phyloP scores from a whole-genome alignment of 2,888 invertebrate species.

The Archips xylosteana region DNA sequence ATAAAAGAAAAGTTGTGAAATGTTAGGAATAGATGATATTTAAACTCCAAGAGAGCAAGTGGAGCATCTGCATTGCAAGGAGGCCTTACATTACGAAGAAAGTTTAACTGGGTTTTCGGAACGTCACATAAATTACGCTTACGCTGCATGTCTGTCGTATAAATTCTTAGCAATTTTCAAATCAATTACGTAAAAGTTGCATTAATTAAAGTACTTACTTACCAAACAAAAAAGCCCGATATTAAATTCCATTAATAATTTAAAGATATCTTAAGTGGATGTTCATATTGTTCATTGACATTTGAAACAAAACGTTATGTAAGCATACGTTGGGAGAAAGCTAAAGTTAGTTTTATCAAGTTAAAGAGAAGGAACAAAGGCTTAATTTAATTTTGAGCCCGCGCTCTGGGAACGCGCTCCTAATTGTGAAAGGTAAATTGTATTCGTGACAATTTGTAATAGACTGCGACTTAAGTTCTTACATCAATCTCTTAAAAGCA shows the following conservation, averaged over 20 bases:
- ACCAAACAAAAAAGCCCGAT: not conserved
- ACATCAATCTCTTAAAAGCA: conserved; percentile 26
- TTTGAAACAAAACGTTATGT: conserved; percentile 17
- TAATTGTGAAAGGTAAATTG: conserved; percentile 42
- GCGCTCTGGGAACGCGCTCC: conserved; percentile 32
- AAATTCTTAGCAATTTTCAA: conserved; percentile 39
- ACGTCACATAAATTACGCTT: conserved; percentile 41
- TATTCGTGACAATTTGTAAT: conserved; percentile 35
- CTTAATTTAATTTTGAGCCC: conserved; percentile 43
- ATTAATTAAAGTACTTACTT: not conserved
- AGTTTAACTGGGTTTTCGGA: conserved; percentile 53
- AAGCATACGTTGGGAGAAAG: conserved; percentile 11
- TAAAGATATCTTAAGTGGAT: not conserved
- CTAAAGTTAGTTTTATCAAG: conserved; percentile 27
- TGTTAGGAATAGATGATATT: conserved; percentile 49
- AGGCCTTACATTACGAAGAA: conserved; percentile 51
- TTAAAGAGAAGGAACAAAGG: conserved; percentile 31
- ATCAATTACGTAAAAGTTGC: conserved; percentile 14
- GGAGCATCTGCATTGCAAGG: conserved; percentile 61
- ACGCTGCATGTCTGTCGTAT: conserved; percentile 37
- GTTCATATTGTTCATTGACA: conserved; percentile 7
- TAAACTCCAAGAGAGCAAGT: conserved; percentile 59
- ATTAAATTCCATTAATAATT: not conserved
- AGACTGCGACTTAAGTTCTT: conserved; percentile 28
- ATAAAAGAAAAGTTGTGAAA: not conserved